A percentile compares a stretch with the other conserved stretches of the same genome.
phyloP scores from a whole-genome alignment of 2,888 invertebrate genomes.

The Pyrrhosoma nymphula region DNA sequence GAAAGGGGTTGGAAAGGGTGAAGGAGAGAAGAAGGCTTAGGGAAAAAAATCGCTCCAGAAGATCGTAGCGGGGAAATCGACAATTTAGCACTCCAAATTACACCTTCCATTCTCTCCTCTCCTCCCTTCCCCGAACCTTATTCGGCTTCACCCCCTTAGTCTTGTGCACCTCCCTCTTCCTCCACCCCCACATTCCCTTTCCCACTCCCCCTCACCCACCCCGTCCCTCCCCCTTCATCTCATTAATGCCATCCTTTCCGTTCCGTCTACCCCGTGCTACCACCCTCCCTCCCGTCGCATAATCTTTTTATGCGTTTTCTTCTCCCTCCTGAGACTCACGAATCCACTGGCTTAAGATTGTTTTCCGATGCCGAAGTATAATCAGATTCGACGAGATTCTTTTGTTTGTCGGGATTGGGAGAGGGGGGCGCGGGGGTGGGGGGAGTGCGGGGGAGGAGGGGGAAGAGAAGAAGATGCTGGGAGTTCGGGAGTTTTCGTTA shows the following conservation, averaged over 20 bases:
- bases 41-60: conserved; percentile 30
- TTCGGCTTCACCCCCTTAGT: not conserved
- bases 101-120: not conserved
- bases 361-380: conserved; percentile 54
- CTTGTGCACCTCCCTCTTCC: not conserved
- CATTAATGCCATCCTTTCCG: conserved; percentile 27
- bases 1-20: not conserved
- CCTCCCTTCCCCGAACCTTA: not conserved
- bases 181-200: not conserved
- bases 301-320: conserved; percentile 22
- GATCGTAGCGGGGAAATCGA: conserved; percentile 39
- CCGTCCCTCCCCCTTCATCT: not conserved
- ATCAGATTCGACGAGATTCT: conserved; percentile 62
- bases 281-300: not conserved
- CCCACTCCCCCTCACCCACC: not conserved
- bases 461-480: not conserved
- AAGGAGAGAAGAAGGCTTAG: not conserved
- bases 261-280: not conserved
- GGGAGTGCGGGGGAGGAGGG: not conserved
- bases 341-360: conserved; percentile 44
- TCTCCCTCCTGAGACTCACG: not conserved
- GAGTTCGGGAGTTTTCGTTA: not conserved
- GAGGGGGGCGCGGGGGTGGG: not conserved
- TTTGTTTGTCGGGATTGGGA: conserved; percentile 27
- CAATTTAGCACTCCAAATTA: conserved; percentile 60